A percentile compares a stretch with the other conserved stretches of the same genome.
Evolutionary conservation across 2,888 invertebrate genomes (phyloP).

Genomic region (Latrodectus hesperus): DNA sequence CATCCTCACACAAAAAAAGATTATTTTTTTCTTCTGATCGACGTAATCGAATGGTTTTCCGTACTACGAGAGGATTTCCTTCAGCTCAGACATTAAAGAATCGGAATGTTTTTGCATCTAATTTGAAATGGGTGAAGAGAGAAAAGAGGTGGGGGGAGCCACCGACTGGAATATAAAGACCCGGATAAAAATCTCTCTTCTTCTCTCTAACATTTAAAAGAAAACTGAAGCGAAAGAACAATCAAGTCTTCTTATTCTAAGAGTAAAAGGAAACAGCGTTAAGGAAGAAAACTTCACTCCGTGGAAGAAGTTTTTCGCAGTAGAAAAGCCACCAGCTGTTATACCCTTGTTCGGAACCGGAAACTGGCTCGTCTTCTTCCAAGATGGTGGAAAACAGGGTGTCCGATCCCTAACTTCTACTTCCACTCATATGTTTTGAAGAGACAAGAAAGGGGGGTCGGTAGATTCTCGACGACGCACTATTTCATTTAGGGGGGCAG

Average conservation of each 20-base stretch:
- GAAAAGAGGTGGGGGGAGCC: background rate
- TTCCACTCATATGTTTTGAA: conserved; percentile 19
- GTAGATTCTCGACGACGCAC: conserved; percentile 3
- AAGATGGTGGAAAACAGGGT: conserved; percentile 48
- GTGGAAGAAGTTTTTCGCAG: background rate
- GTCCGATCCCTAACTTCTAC: conserved; percentile 31
- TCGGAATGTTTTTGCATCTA: conserved; percentile 1
- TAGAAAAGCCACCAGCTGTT: conserved; percentile 57
- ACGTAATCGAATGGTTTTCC: background rate
- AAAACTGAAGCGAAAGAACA: conserved; percentile 3
- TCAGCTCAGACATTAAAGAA: background rate
- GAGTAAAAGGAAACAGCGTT: conserved; percentile 1
- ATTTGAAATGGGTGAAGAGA: conserved; percentile 2
- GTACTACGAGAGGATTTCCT: background rate
- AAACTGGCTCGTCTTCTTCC: conserved; percentile 55
- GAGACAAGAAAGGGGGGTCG: conserved; percentile 18
- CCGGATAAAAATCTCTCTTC: conserved; percentile 5
- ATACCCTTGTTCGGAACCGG: conserved; percentile 42
- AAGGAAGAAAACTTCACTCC: background rate
- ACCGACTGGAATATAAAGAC: background rate
- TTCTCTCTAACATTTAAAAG: background rate
- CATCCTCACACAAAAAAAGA: background rate
- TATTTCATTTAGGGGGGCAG: conserved; percentile 6
- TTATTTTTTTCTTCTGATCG: background rate
- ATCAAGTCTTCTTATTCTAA: background rate